These are phyloP conservation scores for Anastrepha ludens DNA, from an alignment of 1,140 invertebrate species.

Conservation along the genomic window DNA sequence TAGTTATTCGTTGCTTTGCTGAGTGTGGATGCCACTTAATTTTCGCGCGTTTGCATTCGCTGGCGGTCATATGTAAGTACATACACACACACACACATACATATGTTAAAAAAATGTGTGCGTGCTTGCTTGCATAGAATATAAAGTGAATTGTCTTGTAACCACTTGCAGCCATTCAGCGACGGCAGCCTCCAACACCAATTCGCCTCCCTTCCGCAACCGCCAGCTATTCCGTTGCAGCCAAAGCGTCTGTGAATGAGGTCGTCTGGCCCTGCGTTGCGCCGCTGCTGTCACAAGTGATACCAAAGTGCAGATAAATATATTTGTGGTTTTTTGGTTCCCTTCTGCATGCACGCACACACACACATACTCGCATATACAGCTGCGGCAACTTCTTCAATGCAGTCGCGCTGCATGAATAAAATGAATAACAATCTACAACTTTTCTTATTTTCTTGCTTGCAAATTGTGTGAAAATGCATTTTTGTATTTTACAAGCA, in stretches of 20 bases:
- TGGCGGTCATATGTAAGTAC: not conserved
- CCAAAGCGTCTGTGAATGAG: constrained; percentile 32
- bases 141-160: constrained; percentile 74
- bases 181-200: not conserved
- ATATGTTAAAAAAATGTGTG: not conserved
- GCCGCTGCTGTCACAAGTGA: constrained; percentile 41
- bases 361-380: not conserved
- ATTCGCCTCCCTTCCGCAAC: not conserved
- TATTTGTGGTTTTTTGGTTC: not conserved
- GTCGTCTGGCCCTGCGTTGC: constrained; percentile 26
- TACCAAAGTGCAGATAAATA: constrained; percentile 33
- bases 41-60: constrained; percentile 36
- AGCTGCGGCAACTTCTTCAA: not conserved
- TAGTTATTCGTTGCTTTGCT: constrained; percentile 68
- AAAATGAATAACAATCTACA: not conserved
- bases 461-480: constrained; percentile 30
- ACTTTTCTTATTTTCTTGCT: constrained; percentile 37
- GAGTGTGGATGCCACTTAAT: constrained; percentile 59
- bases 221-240: not conserved
- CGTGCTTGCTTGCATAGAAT: not conserved
- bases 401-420: constrained; percentile 15
- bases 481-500: not conserved
- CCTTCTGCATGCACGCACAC: not conserved
- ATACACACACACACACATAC: not conserved
- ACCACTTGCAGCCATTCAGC: constrained; percentile 56